Conservation (phyloP, 2,797 vertebrate species). For the Megaceryle alcyon region DNA sequence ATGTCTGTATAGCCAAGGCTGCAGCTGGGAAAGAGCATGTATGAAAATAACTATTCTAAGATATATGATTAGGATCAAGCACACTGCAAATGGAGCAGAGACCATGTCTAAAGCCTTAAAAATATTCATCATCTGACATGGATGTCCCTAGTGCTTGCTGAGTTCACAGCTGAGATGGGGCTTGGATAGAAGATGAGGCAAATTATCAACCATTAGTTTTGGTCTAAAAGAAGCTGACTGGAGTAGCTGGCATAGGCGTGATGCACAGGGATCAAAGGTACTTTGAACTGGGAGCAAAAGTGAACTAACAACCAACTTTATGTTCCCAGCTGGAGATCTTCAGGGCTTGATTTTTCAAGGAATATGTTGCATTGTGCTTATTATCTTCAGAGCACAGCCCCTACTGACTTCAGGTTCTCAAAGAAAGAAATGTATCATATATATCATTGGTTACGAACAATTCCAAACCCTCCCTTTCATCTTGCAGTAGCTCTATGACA, state of each 20-base stretch:
- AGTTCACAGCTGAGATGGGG: not conserved
- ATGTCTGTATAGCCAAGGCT: not conserved
- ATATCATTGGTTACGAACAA: not conserved
- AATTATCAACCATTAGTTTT: not conserved
- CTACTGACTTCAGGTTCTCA: not conserved
- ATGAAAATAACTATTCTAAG: not conserved
- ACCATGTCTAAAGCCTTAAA: not conserved
- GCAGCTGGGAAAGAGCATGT: not conserved
- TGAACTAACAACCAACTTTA: not conserved
- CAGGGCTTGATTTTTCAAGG: not conserved
- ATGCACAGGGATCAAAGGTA: not conserved
- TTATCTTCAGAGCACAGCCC: not conserved
- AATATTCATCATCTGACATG: not conserved
- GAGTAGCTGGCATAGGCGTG: not conserved
- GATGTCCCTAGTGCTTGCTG: not conserved
- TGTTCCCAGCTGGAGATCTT: not conserved
- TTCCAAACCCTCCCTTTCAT: not conserved
- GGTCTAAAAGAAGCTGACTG: not conserved
- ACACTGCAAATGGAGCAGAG: not conserved
- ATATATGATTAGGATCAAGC: accelerated
- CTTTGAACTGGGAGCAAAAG: not conserved
- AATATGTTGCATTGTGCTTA: not conserved
- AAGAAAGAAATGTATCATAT: not conserved
- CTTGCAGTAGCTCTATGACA: not conserved
- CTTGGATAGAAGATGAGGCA: not conserved